These are phyloP conservation scores for Eira barbara DNA, from an alignment of 2,113 vertebrate species.

Conservation along the genomic window DNA sequence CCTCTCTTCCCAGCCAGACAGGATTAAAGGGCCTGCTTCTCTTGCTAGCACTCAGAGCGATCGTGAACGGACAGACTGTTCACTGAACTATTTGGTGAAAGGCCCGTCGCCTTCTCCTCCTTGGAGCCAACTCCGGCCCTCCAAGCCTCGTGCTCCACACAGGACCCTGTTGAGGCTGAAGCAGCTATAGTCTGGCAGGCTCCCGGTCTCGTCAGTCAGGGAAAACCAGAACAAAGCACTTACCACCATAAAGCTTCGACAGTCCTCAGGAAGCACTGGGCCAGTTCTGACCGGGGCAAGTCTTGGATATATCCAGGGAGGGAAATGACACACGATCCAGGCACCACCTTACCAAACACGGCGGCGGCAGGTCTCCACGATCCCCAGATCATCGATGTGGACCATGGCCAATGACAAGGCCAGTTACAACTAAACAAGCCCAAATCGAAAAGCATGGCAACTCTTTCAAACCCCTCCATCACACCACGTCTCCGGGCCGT, in stretches of 20 bases:
- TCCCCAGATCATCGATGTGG: not conserved
- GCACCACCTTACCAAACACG: rapidly evolving
- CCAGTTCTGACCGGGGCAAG: not conserved
- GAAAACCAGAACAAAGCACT: not conserved
- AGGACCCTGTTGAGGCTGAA: not conserved
- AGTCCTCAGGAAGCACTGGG: rapidly evolving
- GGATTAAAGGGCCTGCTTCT: not conserved
- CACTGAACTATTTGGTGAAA: not conserved
- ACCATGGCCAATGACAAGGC: not conserved
- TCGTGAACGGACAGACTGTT: not conserved
- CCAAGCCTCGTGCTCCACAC: not conserved
- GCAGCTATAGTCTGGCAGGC: not conserved
- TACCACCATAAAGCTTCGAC: not conserved
- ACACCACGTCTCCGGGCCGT: not conserved
- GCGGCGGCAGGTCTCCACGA: rapidly evolving
- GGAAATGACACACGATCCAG: not conserved
- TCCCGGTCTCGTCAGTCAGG: not conserved
- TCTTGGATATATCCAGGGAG: not conserved
- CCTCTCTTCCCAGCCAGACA: not conserved
- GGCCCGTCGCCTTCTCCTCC: not conserved
- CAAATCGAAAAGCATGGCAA: not conserved
- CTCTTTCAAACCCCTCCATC: not conserved
- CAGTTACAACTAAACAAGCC: not conserved
- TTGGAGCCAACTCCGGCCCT: not conserved
- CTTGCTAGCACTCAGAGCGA: not conserved